Base-by-base conservation (phyloP, 64 coral and sea anemone genomes). In the Pocillopora verrucosa region DNA sequence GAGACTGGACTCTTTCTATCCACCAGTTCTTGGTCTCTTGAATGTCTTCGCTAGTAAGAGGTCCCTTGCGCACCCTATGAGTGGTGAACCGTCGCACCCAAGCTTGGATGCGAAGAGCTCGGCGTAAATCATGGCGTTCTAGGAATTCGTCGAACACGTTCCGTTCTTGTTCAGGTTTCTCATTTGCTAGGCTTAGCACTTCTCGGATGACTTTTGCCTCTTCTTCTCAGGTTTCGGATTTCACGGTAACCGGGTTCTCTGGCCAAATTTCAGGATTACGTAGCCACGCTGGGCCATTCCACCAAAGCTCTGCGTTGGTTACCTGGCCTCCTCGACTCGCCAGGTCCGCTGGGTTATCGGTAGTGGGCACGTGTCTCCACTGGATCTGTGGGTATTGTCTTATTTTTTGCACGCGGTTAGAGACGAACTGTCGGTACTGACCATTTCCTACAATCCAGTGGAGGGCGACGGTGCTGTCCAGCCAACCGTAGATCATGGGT, bases 171-270 rank as follows among this genome's bases (percentile, higher is more conserved):
- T 75, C 13, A 5, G 67, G 62, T 59, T 90, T 6, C 9, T 62
- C 80, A 7, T 74, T 34, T 15, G 73, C 88, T 19, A 61, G 9
- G 45, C 26, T 76, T 51, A 94, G 74, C 26, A 90, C 75, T 73
- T 87, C 77, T 77, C 77, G 68, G 25, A 78, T 64, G 11, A 64
- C 45, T 75, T 86, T 93, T n/a, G 22, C 73, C 61, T 89, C 92
- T 61, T 73, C 65, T 79, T 83, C 34, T 2, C 30, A 63, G 14
- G 84, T 60, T 69, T 9, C n/a, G n/a, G 61, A 86, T n/a, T 74
- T 25, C n/a, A 19, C 30, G 7, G 88, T 87, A 2, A 90, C 82
- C 10, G 77, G 84, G 16, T 94, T 75, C 38, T 88, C 80, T 79
- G 87, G 92, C 88, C 92, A 94, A 11, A 59, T 37, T 4, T 24